Conservation (phyloP, 2,888 invertebrate species). For the Hypomecis punctinalis region DNA sequence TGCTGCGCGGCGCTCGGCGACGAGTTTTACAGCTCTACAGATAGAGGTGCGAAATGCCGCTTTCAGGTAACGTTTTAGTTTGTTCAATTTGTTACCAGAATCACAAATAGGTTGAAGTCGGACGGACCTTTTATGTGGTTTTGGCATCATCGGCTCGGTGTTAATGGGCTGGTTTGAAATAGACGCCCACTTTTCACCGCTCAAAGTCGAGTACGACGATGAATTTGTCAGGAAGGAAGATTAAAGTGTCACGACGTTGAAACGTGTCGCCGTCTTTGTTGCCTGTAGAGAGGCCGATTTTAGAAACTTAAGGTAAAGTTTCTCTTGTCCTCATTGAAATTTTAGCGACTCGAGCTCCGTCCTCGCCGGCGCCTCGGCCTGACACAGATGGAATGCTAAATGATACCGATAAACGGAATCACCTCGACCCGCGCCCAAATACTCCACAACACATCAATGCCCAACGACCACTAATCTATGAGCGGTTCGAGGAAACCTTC, state of each 20-base stretch:
- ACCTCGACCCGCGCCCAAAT: slow-evolving; percentile 17
- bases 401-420: slow-evolving; percentile 11
- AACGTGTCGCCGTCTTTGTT: not conserved
- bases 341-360: slow-evolving; percentile 28
- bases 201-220: not conserved
- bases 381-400: slow-evolving; percentile 33
- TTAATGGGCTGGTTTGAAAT: not conserved
- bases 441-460: not conserved
- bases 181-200: too few relatives aligned
- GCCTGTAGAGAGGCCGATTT: not conserved
- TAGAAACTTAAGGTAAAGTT: slow-evolving; percentile 11
- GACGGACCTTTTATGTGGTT: not conserved
- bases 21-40: slow-evolving; percentile 3
- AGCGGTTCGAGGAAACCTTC: not conserved
- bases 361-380: slow-evolving; percentile 19
- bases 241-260: not conserved
- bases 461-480: not conserved
- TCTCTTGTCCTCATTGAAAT: slow-evolving; percentile 27
- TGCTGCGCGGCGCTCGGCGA: not conserved
- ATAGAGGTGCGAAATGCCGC: slow-evolving; percentile 11
- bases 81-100: slow-evolving; percentile 6
- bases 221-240: not conserved
- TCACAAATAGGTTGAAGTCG: not conserved
- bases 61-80: not conserved
- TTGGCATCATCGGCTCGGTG: not conserved